These are phyloP conservation scores for Athalia rosae DNA, from an alignment of 2,888 invertebrate genomes.

Conservation along the genomic window DNA sequence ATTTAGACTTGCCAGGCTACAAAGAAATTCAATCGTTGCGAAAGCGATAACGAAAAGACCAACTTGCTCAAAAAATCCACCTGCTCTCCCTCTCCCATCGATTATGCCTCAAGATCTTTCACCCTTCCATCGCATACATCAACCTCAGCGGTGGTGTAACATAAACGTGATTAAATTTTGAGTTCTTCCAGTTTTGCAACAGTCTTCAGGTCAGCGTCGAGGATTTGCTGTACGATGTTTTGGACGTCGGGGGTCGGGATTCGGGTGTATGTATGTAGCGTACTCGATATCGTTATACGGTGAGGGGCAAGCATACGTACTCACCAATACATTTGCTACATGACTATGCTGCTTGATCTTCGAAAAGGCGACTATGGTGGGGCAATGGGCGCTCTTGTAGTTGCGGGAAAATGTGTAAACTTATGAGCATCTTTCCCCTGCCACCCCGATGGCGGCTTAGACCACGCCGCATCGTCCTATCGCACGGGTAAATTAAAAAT, in stretches of 20 bases:
- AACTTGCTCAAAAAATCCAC: no score
- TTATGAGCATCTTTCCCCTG: slow-evolving; percentile 19
- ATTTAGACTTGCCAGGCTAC: not conserved
- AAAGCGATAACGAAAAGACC: no score
- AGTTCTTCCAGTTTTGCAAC: no score
- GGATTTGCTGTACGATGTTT: no score
- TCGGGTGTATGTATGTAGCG: not conserved
- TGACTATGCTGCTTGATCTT: not conserved
- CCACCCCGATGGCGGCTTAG: slow-evolving; percentile 43
- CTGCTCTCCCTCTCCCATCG: no score
- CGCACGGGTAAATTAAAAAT: slow-evolving; percentile 70
- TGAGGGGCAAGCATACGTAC: not conserved
- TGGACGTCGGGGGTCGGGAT: not conserved
- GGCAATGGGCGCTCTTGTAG: slow-evolving; percentile 9
- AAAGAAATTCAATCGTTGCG: not conserved
- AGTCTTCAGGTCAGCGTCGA: no score
- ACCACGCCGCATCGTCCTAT: slow-evolving; percentile 60
- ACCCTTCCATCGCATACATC: no score
- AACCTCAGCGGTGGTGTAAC: no score
- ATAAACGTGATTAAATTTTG: no score
- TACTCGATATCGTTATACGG: not conserved
- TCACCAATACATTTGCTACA: no score
- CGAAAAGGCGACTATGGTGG: not conserved
- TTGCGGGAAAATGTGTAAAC: slow-evolving; percentile 23
- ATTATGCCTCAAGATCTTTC: no score